Conservation (phyloP, 2,888 invertebrate species). For the Papilio elwesi region DNA sequence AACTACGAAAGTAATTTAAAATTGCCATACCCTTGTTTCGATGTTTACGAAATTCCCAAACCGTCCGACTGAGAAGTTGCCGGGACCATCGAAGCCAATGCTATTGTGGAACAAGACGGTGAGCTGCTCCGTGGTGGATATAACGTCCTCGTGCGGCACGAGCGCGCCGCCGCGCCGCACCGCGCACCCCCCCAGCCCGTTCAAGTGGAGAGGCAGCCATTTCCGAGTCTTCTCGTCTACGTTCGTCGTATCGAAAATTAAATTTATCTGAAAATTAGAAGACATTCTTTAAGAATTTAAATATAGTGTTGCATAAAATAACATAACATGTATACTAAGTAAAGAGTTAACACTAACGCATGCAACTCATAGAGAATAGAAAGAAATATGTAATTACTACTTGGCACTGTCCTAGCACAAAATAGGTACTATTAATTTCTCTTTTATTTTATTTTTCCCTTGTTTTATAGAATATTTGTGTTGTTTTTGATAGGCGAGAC, state of each 20-base stretch:
- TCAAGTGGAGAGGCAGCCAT: constrained; percentile 90
- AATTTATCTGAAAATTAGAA: constrained; percentile 84
- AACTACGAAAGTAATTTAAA: not conserved
- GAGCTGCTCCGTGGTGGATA: constrained; percentile 90
- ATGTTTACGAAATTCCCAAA: constrained; percentile 88
- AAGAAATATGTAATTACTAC: too few species aligned
- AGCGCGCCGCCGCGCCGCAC: constrained; percentile 84
- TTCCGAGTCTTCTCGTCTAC: constrained; percentile 85
- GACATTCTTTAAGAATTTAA: constrained; percentile 14
- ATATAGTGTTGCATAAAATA: not conserved
- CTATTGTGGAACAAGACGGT: constrained; percentile 86
- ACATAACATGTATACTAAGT: too few species aligned
- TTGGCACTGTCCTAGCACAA: too few species aligned
- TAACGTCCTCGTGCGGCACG: constrained; percentile 88
- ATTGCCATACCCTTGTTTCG: constrained; percentile 85
- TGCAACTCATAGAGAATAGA: too few species aligned
- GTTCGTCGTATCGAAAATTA: constrained; percentile 87
- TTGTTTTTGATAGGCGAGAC: too few species aligned
- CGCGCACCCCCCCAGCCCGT: constrained; percentile 90
- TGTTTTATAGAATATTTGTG: too few species aligned
- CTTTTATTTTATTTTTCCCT: too few species aligned
- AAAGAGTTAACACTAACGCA: too few species aligned
- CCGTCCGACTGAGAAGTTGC: constrained; percentile 88
- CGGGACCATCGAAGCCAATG: constrained; percentile 85
- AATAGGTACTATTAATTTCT: too few species aligned